phyloP scores from a whole-genome alignment of 2,888 invertebrate species.

The Rhagium mordax region DNA sequence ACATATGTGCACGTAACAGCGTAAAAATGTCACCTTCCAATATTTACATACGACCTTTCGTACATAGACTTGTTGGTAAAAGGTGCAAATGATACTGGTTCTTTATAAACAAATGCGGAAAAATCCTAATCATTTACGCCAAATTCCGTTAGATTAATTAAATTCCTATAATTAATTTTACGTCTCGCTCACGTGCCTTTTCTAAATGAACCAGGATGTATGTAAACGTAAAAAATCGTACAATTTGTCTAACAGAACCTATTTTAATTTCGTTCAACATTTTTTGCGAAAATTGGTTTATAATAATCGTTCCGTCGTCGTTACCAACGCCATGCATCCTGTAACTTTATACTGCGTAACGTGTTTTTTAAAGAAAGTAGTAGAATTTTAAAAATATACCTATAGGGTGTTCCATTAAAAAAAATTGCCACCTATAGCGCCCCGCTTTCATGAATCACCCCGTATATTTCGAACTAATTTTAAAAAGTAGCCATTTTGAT shows the following conservation, averaged over 20 bases:
- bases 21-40: constrained; percentile 46
- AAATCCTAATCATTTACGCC: background rate
- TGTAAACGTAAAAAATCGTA: background rate
- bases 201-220: background rate
- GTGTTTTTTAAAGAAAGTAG: too few relatives aligned
- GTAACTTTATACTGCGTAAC: background rate
- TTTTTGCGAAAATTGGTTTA: background rate
- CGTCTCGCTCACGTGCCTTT: background rate
- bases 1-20: constrained; percentile 37
- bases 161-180: constrained; percentile 6
- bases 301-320: background rate
- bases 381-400: too few relatives aligned
- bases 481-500: too few relatives aligned
- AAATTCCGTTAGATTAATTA: constrained; percentile 8
- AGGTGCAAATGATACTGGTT: constrained; percentile 33
- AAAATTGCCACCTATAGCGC: too few relatives aligned
- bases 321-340: background rate
- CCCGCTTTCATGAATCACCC: too few relatives aligned
- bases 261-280: background rate
- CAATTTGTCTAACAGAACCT: background rate
- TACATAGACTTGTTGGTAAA: constrained; percentile 43
- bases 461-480: too few relatives aligned
- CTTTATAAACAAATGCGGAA: background rate
- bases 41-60: constrained; percentile 50
- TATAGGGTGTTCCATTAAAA: too few relatives aligned